Base-by-base conservation (phyloP, 2,113 vertebrate genomes). In the Cheirogaleus medius region DNA sequence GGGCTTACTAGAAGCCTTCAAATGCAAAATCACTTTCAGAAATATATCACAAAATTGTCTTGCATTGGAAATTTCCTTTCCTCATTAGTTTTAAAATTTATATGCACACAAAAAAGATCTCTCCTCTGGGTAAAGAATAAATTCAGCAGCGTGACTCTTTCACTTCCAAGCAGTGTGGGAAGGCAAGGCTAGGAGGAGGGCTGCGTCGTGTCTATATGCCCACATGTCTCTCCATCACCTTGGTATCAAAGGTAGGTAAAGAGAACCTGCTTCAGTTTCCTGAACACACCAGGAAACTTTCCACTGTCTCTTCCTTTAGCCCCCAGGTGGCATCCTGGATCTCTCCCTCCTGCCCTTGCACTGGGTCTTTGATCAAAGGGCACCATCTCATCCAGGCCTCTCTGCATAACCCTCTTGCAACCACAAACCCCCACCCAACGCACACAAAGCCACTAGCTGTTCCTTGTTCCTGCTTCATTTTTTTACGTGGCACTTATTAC, bases 81-180 rank as follows among this genome's bases (percentile, higher is more conserved):
- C 39, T 82, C 37, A 54, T 63, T 86, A 82, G 47, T 69, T 83
- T 74, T 91, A 86, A 93, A 90, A 64, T 74, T 47, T 89, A 32
- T 88, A 29, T 74, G 39, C 68, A 25, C 8, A 44, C 34, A 54
- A 58, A 54, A 58, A 88, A 78, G 13, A 71, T 44, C 42, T 83
- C 49, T 64, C 23, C 37, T 78, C 87, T 73, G 20, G 42, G 15
- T 76, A 83, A 89, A 74, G 54, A 77, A 39, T 68, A 73, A 54
- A 63, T 89, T 54, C 49, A 23, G 34, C 20, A 34, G 15, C 4
- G 3, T 29, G 8, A 37, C 68, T 37, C 44, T 69, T 82, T 88
- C 21, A 47, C 9, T 77, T 93, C 27, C 11, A 66, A 81, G 27
- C 21, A 77, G 71, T 3, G 18, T 37, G 77, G 37, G 17, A 95